Conservation (phyloP, 2,888 invertebrate species). For the Halocaridina rubra region DNA sequence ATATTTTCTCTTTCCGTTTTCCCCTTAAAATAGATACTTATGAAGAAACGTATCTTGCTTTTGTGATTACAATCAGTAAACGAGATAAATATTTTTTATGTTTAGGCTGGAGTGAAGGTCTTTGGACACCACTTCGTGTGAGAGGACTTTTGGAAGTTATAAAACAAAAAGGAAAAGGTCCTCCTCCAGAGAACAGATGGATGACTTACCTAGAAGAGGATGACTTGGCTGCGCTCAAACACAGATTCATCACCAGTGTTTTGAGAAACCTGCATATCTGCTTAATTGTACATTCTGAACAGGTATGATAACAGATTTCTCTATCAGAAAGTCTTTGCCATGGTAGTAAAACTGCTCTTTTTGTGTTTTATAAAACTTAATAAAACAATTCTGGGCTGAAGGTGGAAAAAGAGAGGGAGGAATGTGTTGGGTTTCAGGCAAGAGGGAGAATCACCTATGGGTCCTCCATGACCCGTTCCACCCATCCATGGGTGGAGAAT, state of each 20-base stretch:
- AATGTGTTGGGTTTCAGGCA: too few relatives aligned
- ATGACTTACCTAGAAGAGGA: conserved; percentile 49
- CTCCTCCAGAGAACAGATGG: conserved; percentile 39
- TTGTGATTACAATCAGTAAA: too few relatives aligned
- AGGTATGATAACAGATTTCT: conserved; percentile 13
- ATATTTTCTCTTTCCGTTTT: too few relatives aligned
- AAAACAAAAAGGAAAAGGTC: conserved; percentile 25
- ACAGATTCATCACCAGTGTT: conserved; percentile 31
- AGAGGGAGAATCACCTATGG: too few relatives aligned
- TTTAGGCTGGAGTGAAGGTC: conserved; percentile 42
- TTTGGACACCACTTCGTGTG: conserved; percentile 22
- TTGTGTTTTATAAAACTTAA: neutral
- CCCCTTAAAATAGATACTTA: too few relatives aligned
- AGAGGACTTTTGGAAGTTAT: conserved; percentile 32
- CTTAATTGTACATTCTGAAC: conserved; percentile 15
- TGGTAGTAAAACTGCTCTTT: too few relatives aligned
- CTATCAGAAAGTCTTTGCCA: neutral
- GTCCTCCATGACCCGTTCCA: too few relatives aligned
- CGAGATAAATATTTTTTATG: too few relatives aligned
- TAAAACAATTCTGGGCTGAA: too few relatives aligned
- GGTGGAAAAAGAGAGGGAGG: too few relatives aligned
- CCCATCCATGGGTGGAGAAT: too few relatives aligned
- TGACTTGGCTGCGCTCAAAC: conserved; percentile 26
- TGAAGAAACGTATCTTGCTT: too few relatives aligned
- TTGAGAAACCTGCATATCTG: conserved; percentile 42